Percentiles rank a stretch among this genome's conserved stretches.
Evolutionary conservation across 2,888 invertebrate genomes (phyloP).

Genomic region (Pristionchus exspectatus): DNA sequence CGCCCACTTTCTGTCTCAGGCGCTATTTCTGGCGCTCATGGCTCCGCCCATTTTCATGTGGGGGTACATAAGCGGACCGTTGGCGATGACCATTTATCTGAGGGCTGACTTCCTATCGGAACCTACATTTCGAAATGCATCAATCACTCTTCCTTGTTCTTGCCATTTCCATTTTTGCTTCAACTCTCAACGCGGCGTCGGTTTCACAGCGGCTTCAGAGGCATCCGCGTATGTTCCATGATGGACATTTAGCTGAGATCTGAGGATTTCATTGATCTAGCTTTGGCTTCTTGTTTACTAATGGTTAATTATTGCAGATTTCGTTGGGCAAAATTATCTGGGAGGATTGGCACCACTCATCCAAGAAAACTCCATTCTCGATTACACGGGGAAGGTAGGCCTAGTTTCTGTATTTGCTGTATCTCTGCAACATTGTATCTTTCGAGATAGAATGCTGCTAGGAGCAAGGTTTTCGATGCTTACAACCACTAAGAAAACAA

Average conservation of each 20-base stretch:
- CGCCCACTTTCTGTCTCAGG: not conserved
- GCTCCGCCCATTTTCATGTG: not conserved
- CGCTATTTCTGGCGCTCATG: not conserved
- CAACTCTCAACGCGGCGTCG: not conserved
- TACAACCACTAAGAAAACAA: not conserved
- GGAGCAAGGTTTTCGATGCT: not conserved
- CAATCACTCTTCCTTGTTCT: not conserved
- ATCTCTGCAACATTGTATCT: not conserved
- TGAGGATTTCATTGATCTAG: not conserved
- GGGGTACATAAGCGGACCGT: not conserved
- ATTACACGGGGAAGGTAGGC: constrained; percentile 36
- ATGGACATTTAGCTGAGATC: not conserved
- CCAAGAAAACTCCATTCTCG: not conserved
- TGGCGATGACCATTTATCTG: not conserved
- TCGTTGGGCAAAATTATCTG: not conserved
- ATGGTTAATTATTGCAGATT: not conserved
- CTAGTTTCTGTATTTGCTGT: not conserved
- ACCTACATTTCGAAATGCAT: not conserved
- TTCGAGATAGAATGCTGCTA: not conserved
- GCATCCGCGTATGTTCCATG: constrained; percentile 21
- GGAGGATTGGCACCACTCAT: not conserved
- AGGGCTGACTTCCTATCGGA: not conserved
- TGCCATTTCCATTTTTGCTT: not conserved
- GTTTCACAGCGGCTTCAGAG: not conserved
- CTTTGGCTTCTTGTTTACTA: no score